Evolutionary conservation across 2,888 invertebrate species (phyloP), one percentile per base, ranked within the genome.

Genomic region (Abscondita cerata): DNA sequence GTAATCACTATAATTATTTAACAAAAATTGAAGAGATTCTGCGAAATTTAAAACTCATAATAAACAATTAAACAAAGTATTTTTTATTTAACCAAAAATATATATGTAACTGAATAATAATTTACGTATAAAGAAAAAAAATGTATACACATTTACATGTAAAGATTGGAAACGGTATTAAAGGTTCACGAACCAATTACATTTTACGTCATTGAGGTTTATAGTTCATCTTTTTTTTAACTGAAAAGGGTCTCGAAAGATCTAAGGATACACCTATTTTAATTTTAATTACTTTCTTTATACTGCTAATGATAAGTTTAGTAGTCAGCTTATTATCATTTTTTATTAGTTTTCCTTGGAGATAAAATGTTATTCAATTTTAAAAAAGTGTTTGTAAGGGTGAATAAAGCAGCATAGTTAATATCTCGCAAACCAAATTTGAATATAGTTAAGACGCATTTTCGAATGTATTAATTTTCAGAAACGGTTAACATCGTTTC

Each of bases 231-330:
- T n/a, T 40, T n/a, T 51, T 60, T 59, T 53, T 53, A 55, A 5
- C 51, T 53, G 57, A 62, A 62, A 52, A 50, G 52, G 38, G 12
- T 51, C 48, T 34, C 53, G 12, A 25, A 48, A 34, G 31, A 62
- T 53, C 40, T 57, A 57, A 48, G 52, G 40, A 61, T 53, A 52
- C 53, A 53, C 48, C 57, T 62, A 62, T 62, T 62, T 58, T 62
- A 62, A 62, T 62, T 62, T 62, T 62, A 62, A 62, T 62, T 62
- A 53, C 48, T 62, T 62, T 19, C 62, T 62, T 57, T 62, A 52
- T 62, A 36, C 41, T 16, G 52, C 5, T 57, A 62, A 62, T 62
- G 57, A 58, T 62, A 58, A 56, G 55, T 61, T 61, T 33, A 52
- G 61, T 61, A 61, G 54, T 46, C 61, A 46, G 52, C 55, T 56